Evolutionary conservation across 2,888 invertebrate genomes (phyloP).

Genomic region (Platycheirus albimanus): DNA sequence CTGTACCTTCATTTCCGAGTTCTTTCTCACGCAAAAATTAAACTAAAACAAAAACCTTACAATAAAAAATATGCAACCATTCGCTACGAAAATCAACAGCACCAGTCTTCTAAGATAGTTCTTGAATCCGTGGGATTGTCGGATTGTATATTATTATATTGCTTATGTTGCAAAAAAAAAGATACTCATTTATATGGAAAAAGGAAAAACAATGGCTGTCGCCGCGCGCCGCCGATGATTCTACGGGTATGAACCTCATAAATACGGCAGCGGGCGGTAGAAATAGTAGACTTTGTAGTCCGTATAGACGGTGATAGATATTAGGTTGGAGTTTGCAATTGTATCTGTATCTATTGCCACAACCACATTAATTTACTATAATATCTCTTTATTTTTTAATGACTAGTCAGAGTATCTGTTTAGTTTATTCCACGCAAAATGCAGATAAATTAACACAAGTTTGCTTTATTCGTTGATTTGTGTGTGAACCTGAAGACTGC

Average conservation of each 20-base stretch:
- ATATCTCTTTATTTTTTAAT: slow-evolving; percentile 37
- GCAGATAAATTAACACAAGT: slow-evolving; percentile 42
- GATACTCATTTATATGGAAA: background rate
- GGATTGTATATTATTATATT: background rate
- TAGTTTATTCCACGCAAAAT: slow-evolving; percentile 35
- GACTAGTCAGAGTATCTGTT: slow-evolving; percentile 18
- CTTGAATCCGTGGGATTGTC: slow-evolving; percentile 55
- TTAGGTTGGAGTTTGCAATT: slow-evolving; percentile 32
- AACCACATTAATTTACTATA: slow-evolving; percentile 39
- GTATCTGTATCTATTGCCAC: slow-evolving; percentile 28
- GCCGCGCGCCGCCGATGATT: background rate
- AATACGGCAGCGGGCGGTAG: slow-evolving; percentile 6
- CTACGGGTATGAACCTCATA: slow-evolving; percentile 27
- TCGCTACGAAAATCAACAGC: slow-evolving; percentile 29
- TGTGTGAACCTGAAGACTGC: slow-evolving; percentile 22
- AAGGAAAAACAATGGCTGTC: slow-evolving; percentile 25
- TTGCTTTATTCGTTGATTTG: slow-evolving; percentile 29
- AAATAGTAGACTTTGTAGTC: no score
- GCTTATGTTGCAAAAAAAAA: background rate
- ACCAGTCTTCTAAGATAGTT: slow-evolving; percentile 7
- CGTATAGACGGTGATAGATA: no score
- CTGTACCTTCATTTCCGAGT: background rate
- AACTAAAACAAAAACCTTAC: slow-evolving; percentile 21
- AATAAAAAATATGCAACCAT: slow-evolving; percentile 37
- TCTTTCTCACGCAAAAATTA: slow-evolving; percentile 55